A percentile compares a stretch with the other conserved stretches of the same genome.
phyloP scores from a whole-genome alignment of 2,797 vertebrate species.

The Sebastolobus altivelis region DNA sequence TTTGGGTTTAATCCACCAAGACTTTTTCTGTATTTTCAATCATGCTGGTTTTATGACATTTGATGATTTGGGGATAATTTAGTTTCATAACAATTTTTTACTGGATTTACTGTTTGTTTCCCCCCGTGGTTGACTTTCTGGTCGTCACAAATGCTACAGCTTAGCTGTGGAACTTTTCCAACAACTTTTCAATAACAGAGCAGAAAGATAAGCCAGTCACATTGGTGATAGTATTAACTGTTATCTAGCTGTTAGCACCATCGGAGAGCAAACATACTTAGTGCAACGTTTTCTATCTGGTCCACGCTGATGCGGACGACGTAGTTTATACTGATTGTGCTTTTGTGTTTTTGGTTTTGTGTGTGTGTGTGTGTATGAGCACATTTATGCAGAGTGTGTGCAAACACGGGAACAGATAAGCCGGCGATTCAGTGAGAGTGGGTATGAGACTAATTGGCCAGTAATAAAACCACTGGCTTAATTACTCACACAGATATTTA shows the following conservation, averaged over 20 bases:
- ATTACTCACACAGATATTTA: conserved; percentile 66
- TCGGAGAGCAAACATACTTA: conserved; percentile 77
- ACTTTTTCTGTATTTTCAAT: conserved; percentile 3
- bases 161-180: conserved; percentile 56
- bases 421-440: conserved; percentile 55
- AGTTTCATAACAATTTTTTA: neutral
- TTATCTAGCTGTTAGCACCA: conserved; percentile 74
- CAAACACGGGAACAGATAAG: conserved; percentile 78
- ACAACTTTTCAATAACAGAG: conserved; percentile 73
- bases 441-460: conserved; percentile 71
- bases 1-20: conserved; percentile 14
- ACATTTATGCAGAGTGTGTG: conserved; percentile 66
- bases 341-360: conserved; percentile 12
- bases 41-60: neutral
- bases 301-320: conserved; percentile 60
- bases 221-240: conserved; percentile 63
- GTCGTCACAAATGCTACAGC: conserved; percentile 18
- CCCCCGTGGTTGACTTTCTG: conserved; percentile 16
- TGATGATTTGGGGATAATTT: conserved; percentile 1
- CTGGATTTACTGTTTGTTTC: neutral
- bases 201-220: conserved; percentile 63
- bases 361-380: conserved; percentile 23
- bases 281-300: conserved; percentile 65
- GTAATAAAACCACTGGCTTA: conserved; percentile 74
- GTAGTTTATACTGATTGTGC: conserved; percentile 59